Evolutionary conservation across 2,113 vertebrate species (phyloP).

Genomic region (Heterochromis multidens): DNA sequence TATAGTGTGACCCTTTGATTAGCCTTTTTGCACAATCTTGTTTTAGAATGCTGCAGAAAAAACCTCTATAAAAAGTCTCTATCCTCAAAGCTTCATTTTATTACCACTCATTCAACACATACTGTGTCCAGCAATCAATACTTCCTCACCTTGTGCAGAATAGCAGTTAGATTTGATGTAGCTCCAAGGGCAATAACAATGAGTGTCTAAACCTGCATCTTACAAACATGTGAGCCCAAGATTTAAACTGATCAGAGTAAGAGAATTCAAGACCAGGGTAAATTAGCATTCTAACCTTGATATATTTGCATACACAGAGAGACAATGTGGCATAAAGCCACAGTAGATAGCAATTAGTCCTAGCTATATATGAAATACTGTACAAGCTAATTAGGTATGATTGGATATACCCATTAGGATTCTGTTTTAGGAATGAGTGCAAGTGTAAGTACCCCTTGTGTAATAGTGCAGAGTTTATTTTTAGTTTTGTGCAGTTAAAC

Average conservation of each 20-base stretch:
- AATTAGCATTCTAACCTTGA: not conserved
- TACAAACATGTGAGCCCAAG: not conserved
- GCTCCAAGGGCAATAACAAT: slow-evolving; percentile 46
- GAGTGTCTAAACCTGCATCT: slow-evolving; percentile 7
- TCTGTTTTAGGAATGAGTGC: not conserved
- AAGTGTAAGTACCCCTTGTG: not conserved
- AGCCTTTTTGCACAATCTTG: not conserved
- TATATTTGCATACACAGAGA: not conserved
- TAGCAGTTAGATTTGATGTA: slow-evolving; percentile 34
- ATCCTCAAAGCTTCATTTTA: slow-evolving; percentile 39
- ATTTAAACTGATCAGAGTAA: not conserved
- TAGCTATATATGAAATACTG: not conserved
- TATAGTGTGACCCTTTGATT: not conserved
- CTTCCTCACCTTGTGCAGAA: slow-evolving; percentile 44
- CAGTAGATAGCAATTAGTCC: not conserved
- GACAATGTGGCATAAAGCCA: not conserved
- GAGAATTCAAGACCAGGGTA: not conserved
- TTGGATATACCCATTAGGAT: not conserved
- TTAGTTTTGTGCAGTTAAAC: not conserved
- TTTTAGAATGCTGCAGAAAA: not conserved
- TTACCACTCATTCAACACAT: slow-evolving; percentile 49
- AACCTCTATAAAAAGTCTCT: slow-evolving; percentile 21
- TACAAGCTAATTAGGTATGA: not conserved
- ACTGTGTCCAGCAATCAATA: slow-evolving; percentile 53
- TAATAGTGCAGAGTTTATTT: not conserved